Percentiles rank a stretch among this genome's conserved stretches.
Evolutionary conservation across 1,140 invertebrate species (phyloP).

Genomic region (Sitobion miscanthi): DNA sequence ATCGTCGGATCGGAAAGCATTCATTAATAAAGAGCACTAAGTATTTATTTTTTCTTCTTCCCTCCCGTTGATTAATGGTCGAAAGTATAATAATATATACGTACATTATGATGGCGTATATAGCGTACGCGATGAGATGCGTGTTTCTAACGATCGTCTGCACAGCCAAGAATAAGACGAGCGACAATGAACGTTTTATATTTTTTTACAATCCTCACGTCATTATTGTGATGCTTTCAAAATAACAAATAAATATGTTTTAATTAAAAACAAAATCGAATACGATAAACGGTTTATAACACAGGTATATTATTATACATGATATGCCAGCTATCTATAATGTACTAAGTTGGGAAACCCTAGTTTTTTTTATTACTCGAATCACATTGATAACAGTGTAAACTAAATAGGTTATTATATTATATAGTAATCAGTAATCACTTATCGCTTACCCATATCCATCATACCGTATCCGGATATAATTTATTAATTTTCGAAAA

Average conservation of each 20-base stretch:
- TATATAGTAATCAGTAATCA: neutral
- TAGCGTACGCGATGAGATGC: neutral
- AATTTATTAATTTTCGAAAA: too few species aligned
- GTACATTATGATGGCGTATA: neutral
- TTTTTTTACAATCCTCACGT: neutral
- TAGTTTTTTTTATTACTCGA: neutral
- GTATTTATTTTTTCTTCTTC: constrained; percentile 31
- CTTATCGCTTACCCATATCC: neutral
- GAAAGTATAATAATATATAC: constrained; percentile 28
- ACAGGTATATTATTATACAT: neutral
- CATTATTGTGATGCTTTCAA: constrained; percentile 9
- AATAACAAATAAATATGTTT: constrained; percentile 21
- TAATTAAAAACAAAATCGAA: constrained; percentile 28
- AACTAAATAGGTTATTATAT: neutral
- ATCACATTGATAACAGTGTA: neutral
- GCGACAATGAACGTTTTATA: neutral
- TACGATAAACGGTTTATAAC: neutral
- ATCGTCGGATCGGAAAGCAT: constrained; percentile 41
- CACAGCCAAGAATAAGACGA: neutral
- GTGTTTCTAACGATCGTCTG: constrained; percentile 22
- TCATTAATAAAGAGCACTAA: constrained; percentile 53
- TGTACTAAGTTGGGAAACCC: neutral
- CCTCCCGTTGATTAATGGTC: constrained; percentile 35
- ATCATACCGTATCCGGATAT: too few species aligned
- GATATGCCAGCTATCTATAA: too few species aligned